Conservation (phyloP, 1,140 invertebrate species). For the Drosophila insularis region DNA sequence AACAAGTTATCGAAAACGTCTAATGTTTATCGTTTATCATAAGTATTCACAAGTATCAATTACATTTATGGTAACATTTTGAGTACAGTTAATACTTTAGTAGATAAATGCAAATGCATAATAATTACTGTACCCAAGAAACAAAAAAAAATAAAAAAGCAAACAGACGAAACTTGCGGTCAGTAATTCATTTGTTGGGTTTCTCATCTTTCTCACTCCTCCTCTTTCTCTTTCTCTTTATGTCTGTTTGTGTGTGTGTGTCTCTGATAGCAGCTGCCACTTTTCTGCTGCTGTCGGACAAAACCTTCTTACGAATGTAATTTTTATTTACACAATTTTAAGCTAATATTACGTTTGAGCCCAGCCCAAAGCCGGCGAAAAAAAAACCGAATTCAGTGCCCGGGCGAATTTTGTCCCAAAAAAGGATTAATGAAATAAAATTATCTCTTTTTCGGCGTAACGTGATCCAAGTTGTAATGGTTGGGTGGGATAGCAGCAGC, state of each 20-base stretch:
- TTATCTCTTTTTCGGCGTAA: constrained; percentile 79
- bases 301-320: constrained; percentile 79
- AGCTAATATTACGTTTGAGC: constrained; percentile 78
- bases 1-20: no score
- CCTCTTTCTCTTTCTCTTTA: background rate
- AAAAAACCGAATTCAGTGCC: constrained; percentile 17
- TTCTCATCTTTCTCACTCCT: background rate
- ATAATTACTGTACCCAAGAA: constrained; percentile 37
- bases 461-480: constrained; percentile 41
- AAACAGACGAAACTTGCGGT: constrained; percentile 51
- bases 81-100: constrained; percentile 40
- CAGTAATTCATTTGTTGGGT: constrained; percentile 61
- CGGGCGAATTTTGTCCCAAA: constrained; percentile 73
- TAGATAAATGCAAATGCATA: constrained; percentile 26
- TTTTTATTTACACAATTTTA: constrained; percentile 82
- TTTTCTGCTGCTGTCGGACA: constrained; percentile 28
- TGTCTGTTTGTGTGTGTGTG: background rate
- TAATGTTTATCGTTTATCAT: no score
- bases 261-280: constrained; percentile 55
- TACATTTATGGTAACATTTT: background rate
- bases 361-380: constrained; percentile 62
- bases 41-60: no score
- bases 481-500: constrained; percentile 16
- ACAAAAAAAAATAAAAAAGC: background rate
- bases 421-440: constrained; percentile 81